Percentiles rank a stretch among this genome's conserved stretches.
Conservation (phyloP, 2,797 vertebrate genomes). For the Sitta carolinensis region DNA sequence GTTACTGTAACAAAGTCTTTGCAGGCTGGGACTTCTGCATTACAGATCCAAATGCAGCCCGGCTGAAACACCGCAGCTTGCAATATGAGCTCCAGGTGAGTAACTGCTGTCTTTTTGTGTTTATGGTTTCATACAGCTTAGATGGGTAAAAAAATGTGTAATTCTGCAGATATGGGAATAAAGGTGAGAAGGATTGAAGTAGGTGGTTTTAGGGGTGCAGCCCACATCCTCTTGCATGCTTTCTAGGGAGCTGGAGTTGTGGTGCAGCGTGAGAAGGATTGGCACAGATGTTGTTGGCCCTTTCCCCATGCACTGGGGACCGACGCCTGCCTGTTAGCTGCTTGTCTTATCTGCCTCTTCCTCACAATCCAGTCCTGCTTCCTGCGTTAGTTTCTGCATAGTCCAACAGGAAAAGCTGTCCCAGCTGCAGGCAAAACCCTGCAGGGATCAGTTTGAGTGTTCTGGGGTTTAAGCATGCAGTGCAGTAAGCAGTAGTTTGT, state of each 20-base stretch:
- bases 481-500: not conserved
- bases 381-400: conserved; percentile 13
- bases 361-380: not conserved
- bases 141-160: not conserved
- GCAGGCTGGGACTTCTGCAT: conserved; percentile 98
- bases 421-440: not conserved
- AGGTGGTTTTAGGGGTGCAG: not conserved
- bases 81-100: conserved; percentile 89
- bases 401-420: conserved; percentile 15
- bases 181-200: not conserved
- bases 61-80: conserved; percentile 87
- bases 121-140: not conserved
- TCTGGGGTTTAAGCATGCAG: not conserved
- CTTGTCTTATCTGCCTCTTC: conserved; percentile 15
- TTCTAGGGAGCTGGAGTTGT: not conserved
- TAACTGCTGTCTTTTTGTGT: not conserved
- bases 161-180: not conserved
- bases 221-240: not conserved
- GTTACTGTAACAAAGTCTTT: conserved; percentile 97
- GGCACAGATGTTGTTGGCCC: not conserved
- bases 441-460: not conserved
- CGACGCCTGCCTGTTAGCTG: not conserved
- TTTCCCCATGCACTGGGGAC: not conserved
- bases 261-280: not conserved
- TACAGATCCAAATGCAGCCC: conserved; percentile 81